A percentile compares a stretch with the other conserved stretches of the same genome.
Conservation (phyloP, 1,140 invertebrate species). For the Microplitis demolitor region DNA sequence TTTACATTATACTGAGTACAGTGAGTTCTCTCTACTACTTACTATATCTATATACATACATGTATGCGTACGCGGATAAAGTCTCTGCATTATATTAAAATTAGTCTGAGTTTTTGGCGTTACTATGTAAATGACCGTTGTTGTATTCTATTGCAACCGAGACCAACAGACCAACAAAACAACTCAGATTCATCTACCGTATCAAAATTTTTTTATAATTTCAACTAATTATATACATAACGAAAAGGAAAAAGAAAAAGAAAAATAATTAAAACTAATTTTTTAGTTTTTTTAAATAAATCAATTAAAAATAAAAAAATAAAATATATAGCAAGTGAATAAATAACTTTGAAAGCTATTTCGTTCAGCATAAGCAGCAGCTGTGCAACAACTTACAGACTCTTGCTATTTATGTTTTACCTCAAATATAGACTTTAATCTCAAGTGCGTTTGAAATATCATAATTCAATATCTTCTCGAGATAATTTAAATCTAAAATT, state of each 20-base stretch:
- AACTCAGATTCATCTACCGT: not conserved
- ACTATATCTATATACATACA: not conserved
- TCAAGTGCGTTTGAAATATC: not conserved
- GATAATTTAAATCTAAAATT: too few species aligned
- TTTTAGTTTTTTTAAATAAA: too few species aligned
- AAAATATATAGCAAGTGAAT: not conserved
- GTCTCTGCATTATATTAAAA: slow-evolving; percentile 30
- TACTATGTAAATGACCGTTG: slow-evolving; percentile 14
- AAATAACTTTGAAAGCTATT: slow-evolving; percentile 7
- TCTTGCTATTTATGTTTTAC: slow-evolving; percentile 20
- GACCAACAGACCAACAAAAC: not conserved
- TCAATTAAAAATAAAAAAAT: too few species aligned
- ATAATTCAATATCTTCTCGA: too few species aligned
- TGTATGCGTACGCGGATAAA: slow-evolving; percentile 7
- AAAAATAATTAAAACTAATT: too few species aligned
- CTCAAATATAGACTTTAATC: slow-evolving; percentile 22
- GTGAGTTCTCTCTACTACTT: too few species aligned
- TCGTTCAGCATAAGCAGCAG: slow-evolving; percentile 6
- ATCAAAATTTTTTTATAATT: too few species aligned
- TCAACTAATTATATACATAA: too few species aligned
- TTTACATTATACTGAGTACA: not conserved
- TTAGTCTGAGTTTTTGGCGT: slow-evolving; percentile 25
- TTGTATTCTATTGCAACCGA: not conserved
- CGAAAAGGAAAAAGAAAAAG: too few species aligned
- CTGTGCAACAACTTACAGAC: slow-evolving; percentile 20